These are phyloP conservation scores for Lymantria monacha DNA, from an alignment of 2,888 invertebrate species.

Conservation along the genomic window DNA sequence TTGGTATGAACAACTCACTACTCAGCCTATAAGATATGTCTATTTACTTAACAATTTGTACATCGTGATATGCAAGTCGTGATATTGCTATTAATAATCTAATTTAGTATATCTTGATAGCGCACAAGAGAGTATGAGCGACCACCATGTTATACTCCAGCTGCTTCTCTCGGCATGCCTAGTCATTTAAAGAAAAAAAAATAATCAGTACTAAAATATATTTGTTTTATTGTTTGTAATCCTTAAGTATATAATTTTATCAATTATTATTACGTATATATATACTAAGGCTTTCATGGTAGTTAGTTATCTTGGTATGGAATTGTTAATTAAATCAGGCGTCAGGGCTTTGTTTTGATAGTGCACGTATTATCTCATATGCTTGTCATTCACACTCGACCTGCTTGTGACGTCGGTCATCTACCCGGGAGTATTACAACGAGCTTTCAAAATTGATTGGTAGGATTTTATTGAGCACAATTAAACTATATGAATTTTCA, in stretches of 20 bases:
- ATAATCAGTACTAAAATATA: too few relatives aligned
- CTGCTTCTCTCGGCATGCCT: too few relatives aligned
- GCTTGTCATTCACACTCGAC: conserved; percentile 59
- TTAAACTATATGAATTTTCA: conserved; percentile 3
- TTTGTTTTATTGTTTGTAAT: too few relatives aligned
- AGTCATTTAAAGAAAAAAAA: too few relatives aligned
- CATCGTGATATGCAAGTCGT: too few relatives aligned
- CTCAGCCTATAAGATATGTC: too few relatives aligned
- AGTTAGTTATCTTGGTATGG: conserved; percentile 45
- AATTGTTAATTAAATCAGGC: conserved; percentile 59
- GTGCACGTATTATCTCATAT: conserved; percentile 51
- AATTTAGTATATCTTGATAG: too few relatives aligned
- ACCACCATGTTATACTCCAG: too few relatives aligned
- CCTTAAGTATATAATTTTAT: neutral
- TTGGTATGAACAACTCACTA: too few relatives aligned
- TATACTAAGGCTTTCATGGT: conserved; percentile 41
- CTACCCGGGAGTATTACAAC: conserved; percentile 22
- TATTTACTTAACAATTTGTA: too few relatives aligned
- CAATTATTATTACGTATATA: neutral
- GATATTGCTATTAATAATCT: too few relatives aligned
- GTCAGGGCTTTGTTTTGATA: conserved; percentile 53
- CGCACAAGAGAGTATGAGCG: too few relatives aligned
- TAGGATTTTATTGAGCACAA: conserved; percentile 36
- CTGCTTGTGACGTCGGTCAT: conserved; percentile 47
- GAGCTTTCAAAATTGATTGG: conserved; percentile 34